A percentile compares a stretch with the other conserved stretches of the same genome.
Evolutionary conservation across 2,888 invertebrate species (phyloP).

Genomic region (Mellilla xanthometata): DNA sequence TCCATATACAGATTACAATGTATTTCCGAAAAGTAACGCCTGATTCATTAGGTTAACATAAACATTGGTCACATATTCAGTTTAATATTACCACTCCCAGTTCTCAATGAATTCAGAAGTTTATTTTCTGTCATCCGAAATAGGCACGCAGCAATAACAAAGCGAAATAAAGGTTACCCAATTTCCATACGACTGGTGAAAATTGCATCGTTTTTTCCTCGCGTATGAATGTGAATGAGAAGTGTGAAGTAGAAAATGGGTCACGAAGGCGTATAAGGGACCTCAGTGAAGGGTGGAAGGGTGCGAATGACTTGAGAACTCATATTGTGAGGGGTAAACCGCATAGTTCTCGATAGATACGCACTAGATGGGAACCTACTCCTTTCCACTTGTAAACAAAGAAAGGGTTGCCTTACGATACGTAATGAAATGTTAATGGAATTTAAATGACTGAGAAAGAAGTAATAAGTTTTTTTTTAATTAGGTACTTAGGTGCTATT

Average conservation of each 20-base stretch:
- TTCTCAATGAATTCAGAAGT: neutral
- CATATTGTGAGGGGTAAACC: slow-evolving; percentile 27
- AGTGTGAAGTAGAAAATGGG: slow-evolving; percentile 55
- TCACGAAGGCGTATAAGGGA: slow-evolving; percentile 51
- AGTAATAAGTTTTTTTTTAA: too few relatives aligned
- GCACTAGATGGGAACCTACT: slow-evolving; percentile 15
- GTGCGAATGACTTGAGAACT: slow-evolving; percentile 36
- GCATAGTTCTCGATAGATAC: slow-evolving; percentile 30
- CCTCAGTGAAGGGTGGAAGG: slow-evolving; percentile 37
- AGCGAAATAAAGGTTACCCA: slow-evolving; percentile 15
- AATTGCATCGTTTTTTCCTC: slow-evolving; percentile 30
- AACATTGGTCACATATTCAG: too few relatives aligned
- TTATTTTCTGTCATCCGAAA: slow-evolving; percentile 3
- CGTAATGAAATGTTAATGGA: neutral
- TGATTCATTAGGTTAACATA: too few relatives aligned
- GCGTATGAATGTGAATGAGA: slow-evolving; percentile 38
- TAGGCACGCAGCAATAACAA: slow-evolving; percentile 6
- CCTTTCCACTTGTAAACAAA: slow-evolving; percentile 18
- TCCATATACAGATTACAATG: too few relatives aligned
- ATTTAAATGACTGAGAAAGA: too few relatives aligned
- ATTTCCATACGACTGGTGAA: slow-evolving; percentile 25
- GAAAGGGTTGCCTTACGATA: neutral
- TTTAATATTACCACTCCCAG: neutral
- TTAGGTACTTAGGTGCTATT: too few relatives aligned
- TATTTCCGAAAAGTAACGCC: too few relatives aligned